Conservation (phyloP, 1,140 invertebrate genomes). For the Notospermus geniculatus region DNA sequence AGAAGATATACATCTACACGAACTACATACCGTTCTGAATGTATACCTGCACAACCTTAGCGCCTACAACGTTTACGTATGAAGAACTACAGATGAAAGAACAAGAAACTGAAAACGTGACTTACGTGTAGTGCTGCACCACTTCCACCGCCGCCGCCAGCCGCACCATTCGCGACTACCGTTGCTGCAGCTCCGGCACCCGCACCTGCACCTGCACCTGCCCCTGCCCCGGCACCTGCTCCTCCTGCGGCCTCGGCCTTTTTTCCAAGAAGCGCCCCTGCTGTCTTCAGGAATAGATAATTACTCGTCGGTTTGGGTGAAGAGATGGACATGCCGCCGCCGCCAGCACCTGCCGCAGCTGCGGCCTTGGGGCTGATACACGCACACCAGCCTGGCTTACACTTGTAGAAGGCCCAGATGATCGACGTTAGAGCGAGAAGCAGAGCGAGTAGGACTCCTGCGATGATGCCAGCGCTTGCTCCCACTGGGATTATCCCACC, state of each 20-base stretch:
- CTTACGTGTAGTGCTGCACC: constrained; percentile 11
- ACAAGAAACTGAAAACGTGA: no score
- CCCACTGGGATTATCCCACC: constrained; percentile 3
- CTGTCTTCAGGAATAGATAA: neutral
- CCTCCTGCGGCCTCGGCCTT: neutral
- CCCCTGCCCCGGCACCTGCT: constrained; percentile 18
- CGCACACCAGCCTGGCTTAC: constrained; percentile 23
- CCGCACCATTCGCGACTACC: constrained; percentile 12
- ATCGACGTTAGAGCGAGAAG: constrained; percentile 36
- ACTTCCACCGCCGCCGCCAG: constrained; percentile 8
- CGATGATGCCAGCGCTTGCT: constrained; percentile 33
- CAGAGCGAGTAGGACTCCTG: constrained; percentile 44
- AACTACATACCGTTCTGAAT: no score
- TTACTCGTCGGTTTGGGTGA: neutral
- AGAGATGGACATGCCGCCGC: neutral
- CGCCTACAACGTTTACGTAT: no score
- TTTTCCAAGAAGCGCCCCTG: neutral
- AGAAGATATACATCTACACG: no score
- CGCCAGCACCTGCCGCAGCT: neutral
- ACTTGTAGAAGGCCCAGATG: constrained; percentile 48
- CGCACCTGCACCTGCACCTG: constrained; percentile 23
- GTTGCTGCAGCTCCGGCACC: constrained; percentile 18
- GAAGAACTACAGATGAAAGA: no score
- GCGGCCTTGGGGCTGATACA: neutral
- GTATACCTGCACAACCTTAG: no score